A percentile compares a stretch with the other conserved stretches of the same genome.
phyloP scores from a whole-genome alignment of 2,888 invertebrate genomes.

The Silvanus unidentatus region DNA sequence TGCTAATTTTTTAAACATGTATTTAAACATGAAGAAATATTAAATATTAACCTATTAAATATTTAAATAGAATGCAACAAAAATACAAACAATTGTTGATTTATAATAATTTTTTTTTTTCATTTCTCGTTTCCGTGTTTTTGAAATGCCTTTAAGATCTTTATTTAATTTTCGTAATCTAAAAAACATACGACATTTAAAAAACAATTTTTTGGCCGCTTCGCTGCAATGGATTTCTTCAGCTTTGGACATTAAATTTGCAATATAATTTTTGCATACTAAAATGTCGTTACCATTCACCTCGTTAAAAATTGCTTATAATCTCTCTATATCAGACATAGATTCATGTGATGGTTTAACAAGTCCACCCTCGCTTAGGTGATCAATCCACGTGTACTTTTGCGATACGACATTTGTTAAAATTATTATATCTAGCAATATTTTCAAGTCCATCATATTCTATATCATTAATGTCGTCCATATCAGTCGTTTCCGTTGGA shows the following conservation, averaged over 20 bases:
- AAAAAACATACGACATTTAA: slow-evolving; percentile 2
- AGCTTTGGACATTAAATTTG: neutral
- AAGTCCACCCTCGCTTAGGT: slow-evolving; percentile 8
- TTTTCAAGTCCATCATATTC: slow-evolving; percentile 23
- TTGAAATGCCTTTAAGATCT: neutral
- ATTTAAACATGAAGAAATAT: no score
- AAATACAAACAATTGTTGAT: no score
- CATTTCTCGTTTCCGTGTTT: neutral
- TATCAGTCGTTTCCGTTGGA: slow-evolving; percentile 1
- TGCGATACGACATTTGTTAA: neutral
- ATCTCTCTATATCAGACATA: slow-evolving; percentile 5
- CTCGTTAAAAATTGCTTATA: slow-evolving; percentile 4
- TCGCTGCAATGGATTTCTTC: neutral
- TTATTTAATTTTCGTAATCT: slow-evolving; percentile 4
- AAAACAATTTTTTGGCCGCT: slow-evolving; percentile 2
- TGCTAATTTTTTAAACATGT: no score
- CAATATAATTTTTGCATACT: slow-evolving; percentile 3
- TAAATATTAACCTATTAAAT: no score
- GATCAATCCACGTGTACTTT: slow-evolving; percentile 7
- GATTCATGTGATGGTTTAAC: slow-evolving; percentile 8
- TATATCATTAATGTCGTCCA: slow-evolving; percentile 11
- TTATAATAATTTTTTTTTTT: slow-evolving; percentile 1
- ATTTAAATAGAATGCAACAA: no score
- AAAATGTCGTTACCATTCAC: slow-evolving; percentile 5
- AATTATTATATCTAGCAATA: slow-evolving; percentile 18